phyloP scores from a whole-genome alignment of 2,797 vertebrate species.

The Poeciliopsis turneri region DNA sequence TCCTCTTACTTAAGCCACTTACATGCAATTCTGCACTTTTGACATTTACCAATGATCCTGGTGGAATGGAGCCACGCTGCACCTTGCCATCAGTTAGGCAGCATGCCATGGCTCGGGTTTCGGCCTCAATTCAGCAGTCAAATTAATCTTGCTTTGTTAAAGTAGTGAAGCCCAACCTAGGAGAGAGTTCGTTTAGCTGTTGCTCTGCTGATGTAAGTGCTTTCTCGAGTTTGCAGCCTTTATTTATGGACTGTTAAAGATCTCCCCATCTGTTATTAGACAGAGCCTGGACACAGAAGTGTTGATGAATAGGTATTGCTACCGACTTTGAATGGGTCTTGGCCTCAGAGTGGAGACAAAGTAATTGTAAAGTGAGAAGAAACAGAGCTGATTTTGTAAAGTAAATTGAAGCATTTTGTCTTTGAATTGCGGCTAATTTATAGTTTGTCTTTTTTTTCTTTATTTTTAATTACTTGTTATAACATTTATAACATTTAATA shows the following conservation, averaged over 20 bases:
- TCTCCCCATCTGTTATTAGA: conserved; percentile 75
- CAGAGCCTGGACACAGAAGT: conserved; percentile 41
- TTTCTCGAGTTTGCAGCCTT: conserved; percentile 77
- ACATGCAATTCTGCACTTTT: conserved; percentile 31
- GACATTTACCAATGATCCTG: conserved; percentile 50
- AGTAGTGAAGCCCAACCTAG: conserved; percentile 76
- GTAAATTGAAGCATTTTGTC: background rate
- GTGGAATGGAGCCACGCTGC: conserved; percentile 57
- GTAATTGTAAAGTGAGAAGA: conserved; percentile 72
- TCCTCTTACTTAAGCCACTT: conserved; percentile 29
- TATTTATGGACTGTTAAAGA: conserved; percentile 82
- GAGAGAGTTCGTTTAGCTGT: conserved; percentile 64
- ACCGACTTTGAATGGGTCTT: conserved; percentile 64
- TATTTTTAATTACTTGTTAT: background rate
- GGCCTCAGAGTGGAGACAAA: conserved; percentile 65
- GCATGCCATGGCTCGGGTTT: conserved; percentile 65
- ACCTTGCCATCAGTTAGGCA: conserved; percentile 69
- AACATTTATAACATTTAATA: background rate
- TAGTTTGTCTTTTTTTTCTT: background rate
- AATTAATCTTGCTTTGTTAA: conserved; percentile 86
- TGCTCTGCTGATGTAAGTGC: conserved; percentile 80
- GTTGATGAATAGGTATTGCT: conserved; percentile 79
- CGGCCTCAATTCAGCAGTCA: conserved; percentile 81
- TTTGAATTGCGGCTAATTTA: background rate
- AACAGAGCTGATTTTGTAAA: conserved; percentile 28